Evolutionary conservation across 2,888 invertebrate species (phyloP), one percentile per base, ranked within the genome.

Genomic region (Blera fallax): DNA sequence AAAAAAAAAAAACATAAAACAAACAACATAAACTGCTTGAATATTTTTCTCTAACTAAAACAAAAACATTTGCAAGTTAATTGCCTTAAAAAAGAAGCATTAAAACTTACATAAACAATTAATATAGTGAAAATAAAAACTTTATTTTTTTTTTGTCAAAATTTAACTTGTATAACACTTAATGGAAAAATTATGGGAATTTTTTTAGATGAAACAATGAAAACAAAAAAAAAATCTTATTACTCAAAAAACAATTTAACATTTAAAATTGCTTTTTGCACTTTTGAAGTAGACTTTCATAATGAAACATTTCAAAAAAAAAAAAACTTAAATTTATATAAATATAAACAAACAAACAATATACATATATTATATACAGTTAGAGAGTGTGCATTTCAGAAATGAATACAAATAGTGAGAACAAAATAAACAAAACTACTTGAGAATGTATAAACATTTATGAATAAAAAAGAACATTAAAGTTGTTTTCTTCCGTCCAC

Each of bases 401-500:
- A 85, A 85, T 85, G 74, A 62, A 85, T 70, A 16, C 29, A 40
- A 65, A 56, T 62, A 70, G 43, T 64, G 48, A 70, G 50, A 76
- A 67, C 56, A 50, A 48, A 21, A 56, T 27, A 10, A 45, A 58
- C 8, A 50, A 78, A 43, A 37, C 58, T 56, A 77, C 50, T 60
- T 69, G 62, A 43, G 54, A 70, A 79, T 60, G 58, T 67, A 60
- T 29, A 34, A 72, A 79, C 54, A 73, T 77, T 85, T 80, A 80
- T 70, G 74, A 76, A 80, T 69, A 79, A 72, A 72, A 43, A 83
- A 67, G 60, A 85, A 85, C 81, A 85, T 90, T 90, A 89, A 90
- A 89, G 90, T 90, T 91, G 90, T 91, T 91, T 91, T 91, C 90
- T 90, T 91, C 91, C 91, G 91, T 91, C 91, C 91, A 91, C 91